Conservation (phyloP, 1,140 invertebrate genomes). For the Eulimnadia texana region DNA sequence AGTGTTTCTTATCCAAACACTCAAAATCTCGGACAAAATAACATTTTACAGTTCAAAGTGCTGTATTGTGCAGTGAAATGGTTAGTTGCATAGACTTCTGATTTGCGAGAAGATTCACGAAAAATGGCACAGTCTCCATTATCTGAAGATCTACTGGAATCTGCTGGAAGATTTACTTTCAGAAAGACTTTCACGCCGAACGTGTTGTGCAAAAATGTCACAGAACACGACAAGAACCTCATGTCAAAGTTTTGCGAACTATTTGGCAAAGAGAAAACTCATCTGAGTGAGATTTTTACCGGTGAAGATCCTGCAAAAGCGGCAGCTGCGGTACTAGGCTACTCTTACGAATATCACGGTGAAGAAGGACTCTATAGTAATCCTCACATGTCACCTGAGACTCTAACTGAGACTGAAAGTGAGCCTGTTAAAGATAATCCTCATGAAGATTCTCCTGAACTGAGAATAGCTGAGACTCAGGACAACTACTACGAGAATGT, state of each 20-base stretch:
- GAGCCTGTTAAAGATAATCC: neutral
- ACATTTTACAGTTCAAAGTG: neutral
- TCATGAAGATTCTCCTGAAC: neutral
- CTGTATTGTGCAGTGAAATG: neutral
- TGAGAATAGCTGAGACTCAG: neutral
- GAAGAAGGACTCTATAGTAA: neutral
- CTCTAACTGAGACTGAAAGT: neutral
- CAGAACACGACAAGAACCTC: neutral
- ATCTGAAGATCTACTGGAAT: neutral
- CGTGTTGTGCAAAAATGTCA: neutral
- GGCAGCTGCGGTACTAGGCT: constrained; percentile 2
- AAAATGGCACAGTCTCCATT: neutral
- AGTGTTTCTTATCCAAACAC: too few relatives aligned
- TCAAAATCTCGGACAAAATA: too few relatives aligned
- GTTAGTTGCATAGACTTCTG: neutral
- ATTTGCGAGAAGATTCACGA: neutral
- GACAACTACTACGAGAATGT: constrained; percentile 3
- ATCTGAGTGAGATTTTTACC: neutral
- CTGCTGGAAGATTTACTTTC: neutral
- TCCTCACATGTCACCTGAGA: neutral
- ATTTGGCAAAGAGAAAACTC: neutral
- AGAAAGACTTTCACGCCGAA: constrained; percentile 6
- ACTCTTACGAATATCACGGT: neutral
- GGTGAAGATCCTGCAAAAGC: neutral
- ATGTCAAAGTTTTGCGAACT: neutral